Evolutionary conservation across 92 coral and sea anemone genomes (phyloP).

Genomic region (Muricea muricata): DNA sequence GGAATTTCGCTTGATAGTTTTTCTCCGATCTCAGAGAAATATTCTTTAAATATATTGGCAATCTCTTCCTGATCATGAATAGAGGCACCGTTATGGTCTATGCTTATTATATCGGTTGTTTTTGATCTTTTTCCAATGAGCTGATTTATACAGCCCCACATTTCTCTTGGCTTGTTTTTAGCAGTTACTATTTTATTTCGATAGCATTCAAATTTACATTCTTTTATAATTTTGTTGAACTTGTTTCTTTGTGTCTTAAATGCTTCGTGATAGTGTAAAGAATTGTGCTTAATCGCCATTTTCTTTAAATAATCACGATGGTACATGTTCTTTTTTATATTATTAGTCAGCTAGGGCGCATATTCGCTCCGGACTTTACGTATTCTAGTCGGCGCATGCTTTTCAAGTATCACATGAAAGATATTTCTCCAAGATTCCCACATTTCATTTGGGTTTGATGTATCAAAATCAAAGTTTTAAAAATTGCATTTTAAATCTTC

Average conservation of each 20-base stretch:
- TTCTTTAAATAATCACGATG: no score
- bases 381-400: background rate
- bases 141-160: no score
- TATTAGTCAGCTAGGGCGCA: background rate
- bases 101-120: background rate
- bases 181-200: background rate
- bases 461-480: background rate
- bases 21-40: background rate
- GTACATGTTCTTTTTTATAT: background rate
- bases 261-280: background rate
- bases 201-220: background rate
- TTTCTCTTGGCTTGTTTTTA: background rate
- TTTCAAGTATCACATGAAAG: background rate
- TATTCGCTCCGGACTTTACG: background rate
- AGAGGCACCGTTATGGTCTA: background rate
- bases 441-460: background rate
- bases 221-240: background rate
- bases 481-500: conserved; percentile 9
- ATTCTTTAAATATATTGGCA: background rate
- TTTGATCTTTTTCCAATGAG: background rate
- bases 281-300: no score
- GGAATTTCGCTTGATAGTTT: background rate
- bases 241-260: background rate
- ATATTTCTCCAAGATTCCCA: background rate
- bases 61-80: background rate